Percentiles rank a stretch among this genome's conserved stretches.
Conservation (phyloP, 2,797 vertebrate species). For the Enteromius unitaeniatus region DNA sequence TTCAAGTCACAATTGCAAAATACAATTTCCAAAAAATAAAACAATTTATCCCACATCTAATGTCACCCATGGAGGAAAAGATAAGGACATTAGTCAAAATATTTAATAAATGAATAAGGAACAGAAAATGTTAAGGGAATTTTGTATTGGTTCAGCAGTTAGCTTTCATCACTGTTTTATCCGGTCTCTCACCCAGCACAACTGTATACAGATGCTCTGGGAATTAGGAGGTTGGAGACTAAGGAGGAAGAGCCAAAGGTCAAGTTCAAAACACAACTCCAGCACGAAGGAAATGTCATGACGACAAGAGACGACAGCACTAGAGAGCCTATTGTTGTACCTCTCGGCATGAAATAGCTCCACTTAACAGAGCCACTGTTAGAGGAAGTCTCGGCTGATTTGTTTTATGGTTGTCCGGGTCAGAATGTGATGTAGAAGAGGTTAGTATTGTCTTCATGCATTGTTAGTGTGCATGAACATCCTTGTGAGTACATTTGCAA, state of each 20-base stretch:
- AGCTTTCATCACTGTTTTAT: constrained; percentile 28
- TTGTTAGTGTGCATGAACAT: neutral
- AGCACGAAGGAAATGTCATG: constrained; percentile 53
- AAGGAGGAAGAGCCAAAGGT: constrained; percentile 23
- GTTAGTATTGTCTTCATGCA: constrained; percentile 13
- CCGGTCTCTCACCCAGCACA: neutral
- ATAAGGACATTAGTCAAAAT: neutral
- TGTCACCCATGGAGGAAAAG: neutral
- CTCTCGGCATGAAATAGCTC: constrained; percentile 44
- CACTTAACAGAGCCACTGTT: constrained; percentile 37
- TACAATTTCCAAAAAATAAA: neutral
- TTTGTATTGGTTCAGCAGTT: constrained; percentile 18
- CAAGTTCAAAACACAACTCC: constrained; percentile 44
- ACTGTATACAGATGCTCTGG: neutral
- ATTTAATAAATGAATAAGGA: neutral
- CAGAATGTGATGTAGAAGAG: constrained; percentile 3
- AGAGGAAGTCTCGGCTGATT: constrained; percentile 22
- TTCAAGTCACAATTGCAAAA: neutral
- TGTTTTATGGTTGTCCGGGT: constrained; percentile 23
- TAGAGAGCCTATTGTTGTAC: constrained; percentile 41
- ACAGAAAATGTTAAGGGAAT: neutral
- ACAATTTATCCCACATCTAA: neutral
- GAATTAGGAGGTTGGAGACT: constrained; percentile 50
- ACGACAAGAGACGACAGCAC: constrained; percentile 48
- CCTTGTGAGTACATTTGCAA: constrained; percentile 21